phyloP scores from a whole-genome alignment of 2,113 vertebrate genomes.

The Corynorhinus townsendii region DNA sequence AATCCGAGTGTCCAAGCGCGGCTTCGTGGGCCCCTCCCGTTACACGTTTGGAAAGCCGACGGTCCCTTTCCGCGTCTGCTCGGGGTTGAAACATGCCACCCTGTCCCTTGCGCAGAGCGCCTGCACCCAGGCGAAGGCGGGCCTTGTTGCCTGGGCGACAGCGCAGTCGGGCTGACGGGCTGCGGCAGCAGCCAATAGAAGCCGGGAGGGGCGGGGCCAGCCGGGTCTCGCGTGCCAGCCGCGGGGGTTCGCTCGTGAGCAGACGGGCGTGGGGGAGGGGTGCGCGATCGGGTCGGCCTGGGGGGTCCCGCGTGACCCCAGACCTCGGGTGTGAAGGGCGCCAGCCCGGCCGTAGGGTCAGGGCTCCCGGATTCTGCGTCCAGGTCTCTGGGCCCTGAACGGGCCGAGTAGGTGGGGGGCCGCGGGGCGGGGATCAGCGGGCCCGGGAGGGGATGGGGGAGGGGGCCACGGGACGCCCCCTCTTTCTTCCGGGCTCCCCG shows the following conservation, averaged over 20 bases:
- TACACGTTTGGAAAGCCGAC: neutral
- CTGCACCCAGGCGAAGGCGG: neutral
- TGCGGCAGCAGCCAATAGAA: constrained; percentile 6
- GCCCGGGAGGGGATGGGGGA: neutral
- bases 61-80: constrained; percentile 29
- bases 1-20: neutral
- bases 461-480: neutral
- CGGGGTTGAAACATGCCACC: constrained; percentile 25
- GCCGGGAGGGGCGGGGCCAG: neutral
- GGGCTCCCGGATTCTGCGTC: neutral
- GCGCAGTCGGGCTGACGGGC: neutral
- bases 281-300: accelerated
- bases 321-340: neutral
- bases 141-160: constrained; percentile 47
- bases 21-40: neutral
- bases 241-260: constrained; percentile 43
- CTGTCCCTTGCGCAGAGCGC: constrained; percentile 29
- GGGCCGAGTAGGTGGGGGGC: neutral
- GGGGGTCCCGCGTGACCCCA: neutral
- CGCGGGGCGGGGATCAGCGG: neutral
- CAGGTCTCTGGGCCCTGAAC: neutral
- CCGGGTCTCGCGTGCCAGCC: neutral
- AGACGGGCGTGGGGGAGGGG: neutral
- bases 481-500: neutral
- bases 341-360: neutral